Conservation (phyloP, 1,140 invertebrate genomes). For the Neodiprion lecontei region DNA sequence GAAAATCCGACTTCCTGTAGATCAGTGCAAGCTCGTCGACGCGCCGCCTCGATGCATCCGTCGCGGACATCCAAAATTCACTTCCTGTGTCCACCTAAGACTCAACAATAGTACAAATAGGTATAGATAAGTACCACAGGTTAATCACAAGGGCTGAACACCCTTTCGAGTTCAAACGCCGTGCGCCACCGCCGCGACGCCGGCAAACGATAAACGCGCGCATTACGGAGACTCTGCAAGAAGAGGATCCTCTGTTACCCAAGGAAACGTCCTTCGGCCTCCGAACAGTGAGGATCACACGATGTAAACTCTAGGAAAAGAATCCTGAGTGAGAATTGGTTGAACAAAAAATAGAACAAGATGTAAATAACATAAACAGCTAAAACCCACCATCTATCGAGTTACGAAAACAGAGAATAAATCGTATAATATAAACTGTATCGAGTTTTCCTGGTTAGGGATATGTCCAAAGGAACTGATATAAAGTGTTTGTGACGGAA, state of each 20-base stretch:
- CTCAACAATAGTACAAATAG: background rate
- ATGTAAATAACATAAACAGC: too few relatives aligned
- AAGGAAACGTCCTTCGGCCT: too few relatives aligned
- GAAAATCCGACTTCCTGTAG: background rate
- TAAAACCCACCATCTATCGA: too few relatives aligned
- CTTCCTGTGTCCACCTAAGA: background rate
- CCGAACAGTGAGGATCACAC: too few relatives aligned
- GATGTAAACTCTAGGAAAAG: too few relatives aligned
- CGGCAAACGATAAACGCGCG: background rate
- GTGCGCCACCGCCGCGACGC: constrained; percentile 15
- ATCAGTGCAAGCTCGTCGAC: constrained; percentile 29
- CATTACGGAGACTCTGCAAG: background rate
- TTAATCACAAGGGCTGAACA: background rate
- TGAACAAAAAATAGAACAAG: too few relatives aligned
- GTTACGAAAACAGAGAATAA: too few relatives aligned
- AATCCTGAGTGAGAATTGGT: too few relatives aligned
- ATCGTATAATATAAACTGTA: too few relatives aligned
- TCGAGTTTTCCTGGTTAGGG: too few relatives aligned
- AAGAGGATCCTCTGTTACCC: background rate
- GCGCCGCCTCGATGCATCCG: constrained; percentile 45
- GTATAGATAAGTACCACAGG: background rate
- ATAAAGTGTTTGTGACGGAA: too few relatives aligned
- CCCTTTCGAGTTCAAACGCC: constrained; percentile 16
- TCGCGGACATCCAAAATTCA: constrained; percentile 35
- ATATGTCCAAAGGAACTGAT: too few relatives aligned